Conservation (phyloP, 2,113 vertebrate species). For the Cephalopterus ornatus region DNA sequence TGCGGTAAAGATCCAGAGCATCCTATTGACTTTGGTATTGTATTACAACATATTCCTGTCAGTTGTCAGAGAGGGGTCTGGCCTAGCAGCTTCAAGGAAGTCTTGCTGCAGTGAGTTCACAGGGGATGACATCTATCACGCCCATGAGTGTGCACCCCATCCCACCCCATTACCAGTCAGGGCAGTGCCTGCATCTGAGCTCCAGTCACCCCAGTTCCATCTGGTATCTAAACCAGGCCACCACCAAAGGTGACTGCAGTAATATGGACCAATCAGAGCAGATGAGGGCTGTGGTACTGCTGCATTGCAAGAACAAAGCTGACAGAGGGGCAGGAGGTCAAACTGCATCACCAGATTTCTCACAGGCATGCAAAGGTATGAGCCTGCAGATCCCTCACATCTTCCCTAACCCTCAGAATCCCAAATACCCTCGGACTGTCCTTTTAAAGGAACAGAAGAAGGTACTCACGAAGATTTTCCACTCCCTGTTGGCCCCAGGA, state of each 20-base stretch:
- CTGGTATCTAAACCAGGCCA: neutral
- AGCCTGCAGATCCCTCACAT: neutral
- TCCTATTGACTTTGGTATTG: neutral
- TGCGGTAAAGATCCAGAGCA: neutral
- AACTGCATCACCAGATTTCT: neutral
- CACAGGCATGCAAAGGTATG: neutral
- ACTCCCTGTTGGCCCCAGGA: constrained; percentile 81
- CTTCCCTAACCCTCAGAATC: neutral
- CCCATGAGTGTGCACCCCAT: neutral
- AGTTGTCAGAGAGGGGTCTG: neutral
- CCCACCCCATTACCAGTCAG: neutral
- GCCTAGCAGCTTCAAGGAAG: neutral
- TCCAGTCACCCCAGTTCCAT: neutral
- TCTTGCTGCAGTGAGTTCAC: neutral
- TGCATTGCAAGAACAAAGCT: neutral
- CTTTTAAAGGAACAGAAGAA: neutral
- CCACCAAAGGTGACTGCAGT: neutral
- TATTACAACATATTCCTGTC: neutral
- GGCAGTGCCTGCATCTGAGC: neutral
- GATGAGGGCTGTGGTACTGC: neutral
- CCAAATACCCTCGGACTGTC: neutral
- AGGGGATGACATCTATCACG: neutral
- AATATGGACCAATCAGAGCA: fast-evolving
- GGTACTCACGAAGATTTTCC: constrained; percentile 86
- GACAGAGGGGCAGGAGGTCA: neutral